phyloP scores from a whole-genome alignment of 2,797 vertebrate species.

The Coregonus sp. region DNA sequence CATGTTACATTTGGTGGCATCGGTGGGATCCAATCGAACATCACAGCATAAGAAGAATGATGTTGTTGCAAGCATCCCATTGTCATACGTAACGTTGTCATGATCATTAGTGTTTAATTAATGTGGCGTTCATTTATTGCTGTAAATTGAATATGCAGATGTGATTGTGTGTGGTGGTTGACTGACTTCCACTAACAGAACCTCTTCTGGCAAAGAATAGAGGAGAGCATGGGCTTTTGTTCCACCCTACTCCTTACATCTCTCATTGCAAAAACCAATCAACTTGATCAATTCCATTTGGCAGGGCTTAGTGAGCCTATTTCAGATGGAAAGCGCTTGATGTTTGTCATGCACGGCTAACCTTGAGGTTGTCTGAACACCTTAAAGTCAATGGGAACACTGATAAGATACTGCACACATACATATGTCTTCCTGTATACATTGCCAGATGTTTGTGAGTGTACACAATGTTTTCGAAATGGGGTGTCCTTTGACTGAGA shows the following conservation, averaged over 20 bases:
- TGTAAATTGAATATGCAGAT: slow-evolving; percentile 29
- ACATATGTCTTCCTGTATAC: slow-evolving; percentile 2
- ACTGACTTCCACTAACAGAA: background rate
- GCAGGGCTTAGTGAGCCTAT: too few species aligned
- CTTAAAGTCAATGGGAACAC: slow-evolving; percentile 28
- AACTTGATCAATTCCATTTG: too few species aligned
- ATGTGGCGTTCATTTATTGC: background rate
- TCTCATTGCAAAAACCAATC: too few species aligned
- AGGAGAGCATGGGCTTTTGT: too few species aligned
- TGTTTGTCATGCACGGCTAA: slow-evolving; percentile 17
- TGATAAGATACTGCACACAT: slow-evolving; percentile 42
- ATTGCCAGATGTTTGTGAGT: background rate
- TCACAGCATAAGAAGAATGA: background rate
- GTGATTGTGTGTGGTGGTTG: slow-evolving; percentile 19
- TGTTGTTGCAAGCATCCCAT: background rate
- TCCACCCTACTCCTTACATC: too few species aligned
- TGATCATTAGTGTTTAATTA: background rate
- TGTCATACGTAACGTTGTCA: too few species aligned
- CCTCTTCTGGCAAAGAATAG: too few species aligned
- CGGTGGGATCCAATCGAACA: too few species aligned
- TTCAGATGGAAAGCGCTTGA: too few species aligned
- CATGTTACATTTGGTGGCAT: too few species aligned
- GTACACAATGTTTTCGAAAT: slow-evolving; percentile 1
- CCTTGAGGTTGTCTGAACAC: slow-evolving; percentile 45
- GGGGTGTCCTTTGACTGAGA: background rate